phyloP scores from a whole-genome alignment of 2,888 invertebrate genomes.

The Cancer borealis region DNA sequence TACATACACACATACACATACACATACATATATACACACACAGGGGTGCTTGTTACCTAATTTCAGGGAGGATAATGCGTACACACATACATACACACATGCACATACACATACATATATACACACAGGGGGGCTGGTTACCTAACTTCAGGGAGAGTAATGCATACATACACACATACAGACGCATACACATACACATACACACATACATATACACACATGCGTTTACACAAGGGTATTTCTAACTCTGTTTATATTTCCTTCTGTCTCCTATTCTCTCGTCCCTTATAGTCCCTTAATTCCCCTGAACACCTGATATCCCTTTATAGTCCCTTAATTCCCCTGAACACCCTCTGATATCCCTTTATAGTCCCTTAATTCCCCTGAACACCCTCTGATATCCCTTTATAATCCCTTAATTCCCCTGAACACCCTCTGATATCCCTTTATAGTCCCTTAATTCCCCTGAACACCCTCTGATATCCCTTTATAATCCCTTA shows the following conservation, averaged over 20 bases:
- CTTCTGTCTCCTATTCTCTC: too few relatives aligned
- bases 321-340: too few relatives aligned
- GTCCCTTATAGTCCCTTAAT: neutral
- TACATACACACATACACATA: neutral
- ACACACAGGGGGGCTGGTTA: too few relatives aligned
- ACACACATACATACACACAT: neutral
- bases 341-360: too few relatives aligned
- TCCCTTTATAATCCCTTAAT: neutral
- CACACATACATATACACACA: too few relatives aligned
- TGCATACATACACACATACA: too few relatives aligned
- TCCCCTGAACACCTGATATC: neutral
- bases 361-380: neutral
- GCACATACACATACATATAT: too few relatives aligned
- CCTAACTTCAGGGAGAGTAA: too few relatives aligned
- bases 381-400: neutral
- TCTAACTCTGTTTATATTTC: too few relatives aligned
- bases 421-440: neutral
- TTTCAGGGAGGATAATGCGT: too few relatives aligned
- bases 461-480: neutral
- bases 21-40: conserved; percentile 50
- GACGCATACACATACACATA: too few relatives aligned
- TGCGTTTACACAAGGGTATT: neutral
- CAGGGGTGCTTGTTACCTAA: too few relatives aligned
- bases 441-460: neutral
- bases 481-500: neutral